These are phyloP conservation scores for Rugalucina vietnamica DNA, from an alignment of 2,888 invertebrate genomes.

Conservation along the genomic window DNA sequence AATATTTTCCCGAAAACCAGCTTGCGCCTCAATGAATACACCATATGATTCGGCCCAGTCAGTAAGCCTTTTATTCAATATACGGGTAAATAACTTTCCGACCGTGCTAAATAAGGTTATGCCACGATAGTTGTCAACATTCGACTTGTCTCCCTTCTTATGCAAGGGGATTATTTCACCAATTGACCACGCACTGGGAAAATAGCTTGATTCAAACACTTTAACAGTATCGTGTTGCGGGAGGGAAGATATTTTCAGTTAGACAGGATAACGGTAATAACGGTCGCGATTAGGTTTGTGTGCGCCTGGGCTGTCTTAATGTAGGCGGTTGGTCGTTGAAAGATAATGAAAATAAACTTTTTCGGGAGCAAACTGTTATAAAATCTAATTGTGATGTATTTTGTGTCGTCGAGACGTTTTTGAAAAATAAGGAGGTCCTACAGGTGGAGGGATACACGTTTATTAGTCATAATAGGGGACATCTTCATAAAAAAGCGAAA, in stretches of 20 bases:
- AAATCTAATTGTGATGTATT: conserved; percentile 21
- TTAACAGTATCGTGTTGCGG: conserved; percentile 11
- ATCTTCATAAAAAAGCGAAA: conserved; percentile 10
- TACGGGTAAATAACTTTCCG: too few relatives aligned
- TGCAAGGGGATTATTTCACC: too few relatives aligned
- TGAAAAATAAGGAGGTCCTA: conserved; percentile 1
- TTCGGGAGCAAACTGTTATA: too few relatives aligned
- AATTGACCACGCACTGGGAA: too few relatives aligned
- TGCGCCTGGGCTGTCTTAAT: conserved; percentile 23
- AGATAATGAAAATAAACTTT: conserved; percentile 8
- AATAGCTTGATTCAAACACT: too few relatives aligned
- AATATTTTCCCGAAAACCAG: too few relatives aligned
- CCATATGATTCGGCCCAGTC: too few relatives aligned
- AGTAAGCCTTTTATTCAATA: too few relatives aligned
- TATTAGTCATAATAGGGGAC: conserved; percentile 24
- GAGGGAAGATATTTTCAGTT: not conserved
- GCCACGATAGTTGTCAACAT: too few relatives aligned
- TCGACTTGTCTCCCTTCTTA: too few relatives aligned
- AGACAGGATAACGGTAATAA: not conserved
- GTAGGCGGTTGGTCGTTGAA: conserved; percentile 29
- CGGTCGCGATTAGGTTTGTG: conserved; percentile 10
- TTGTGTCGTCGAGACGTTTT: conserved; percentile 19
- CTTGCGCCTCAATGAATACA: too few relatives aligned
- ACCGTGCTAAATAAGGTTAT: too few relatives aligned
- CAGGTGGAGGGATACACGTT: conserved; percentile 14